Evolutionary conservation across 2,888 invertebrate species (phyloP), one percentile per base, ranked within the genome.

Genomic region (Zygogramma bicolorata): DNA sequence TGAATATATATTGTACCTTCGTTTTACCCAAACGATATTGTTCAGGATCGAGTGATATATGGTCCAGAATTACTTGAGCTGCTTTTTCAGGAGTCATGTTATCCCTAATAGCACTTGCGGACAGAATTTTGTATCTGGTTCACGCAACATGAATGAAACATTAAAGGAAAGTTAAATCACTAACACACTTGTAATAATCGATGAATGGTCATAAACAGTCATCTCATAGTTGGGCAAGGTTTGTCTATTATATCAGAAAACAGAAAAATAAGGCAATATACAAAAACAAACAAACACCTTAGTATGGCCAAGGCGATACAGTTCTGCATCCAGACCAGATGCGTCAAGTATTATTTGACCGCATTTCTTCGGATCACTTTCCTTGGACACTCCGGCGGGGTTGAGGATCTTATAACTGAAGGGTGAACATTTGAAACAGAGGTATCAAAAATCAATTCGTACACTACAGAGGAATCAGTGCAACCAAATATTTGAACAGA

Each of bases 41-140:
- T 89, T 98, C 97, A 82, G 93, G 90, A 87, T 97, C 97, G 90
- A 99, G 92, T 88, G 93, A 92, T 88, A 94, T 92, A 84, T 90
- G 88, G 81, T 94, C 94, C 89, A 96, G 92, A 89, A 97, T 94
- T 88, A 93, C 91, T 88, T 92, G 90, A 78, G 96, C 92, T 83
- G 94, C 94, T 90, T 95, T 93, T 89, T 93, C 92, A 78, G 93
- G 90, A 80, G 92, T 89, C 87, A 91, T 92, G 82, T 90, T 90
- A 82, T 93, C 93, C 91, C 91, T 93, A 88, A 95, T 88, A 88
- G 90, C 92, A 89, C 94, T 94, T 88, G 98, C 96, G 90, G 97
- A 97, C 93, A 99, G 95, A 93, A 99, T 98, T 92, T 97, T 97
- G 95, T 99, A 99, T 94, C 97, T 97, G 94, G 91, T 81, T 81